Base-by-base conservation (phyloP, 2,113 vertebrate genomes). In the Neoarius graeffei region DNA sequence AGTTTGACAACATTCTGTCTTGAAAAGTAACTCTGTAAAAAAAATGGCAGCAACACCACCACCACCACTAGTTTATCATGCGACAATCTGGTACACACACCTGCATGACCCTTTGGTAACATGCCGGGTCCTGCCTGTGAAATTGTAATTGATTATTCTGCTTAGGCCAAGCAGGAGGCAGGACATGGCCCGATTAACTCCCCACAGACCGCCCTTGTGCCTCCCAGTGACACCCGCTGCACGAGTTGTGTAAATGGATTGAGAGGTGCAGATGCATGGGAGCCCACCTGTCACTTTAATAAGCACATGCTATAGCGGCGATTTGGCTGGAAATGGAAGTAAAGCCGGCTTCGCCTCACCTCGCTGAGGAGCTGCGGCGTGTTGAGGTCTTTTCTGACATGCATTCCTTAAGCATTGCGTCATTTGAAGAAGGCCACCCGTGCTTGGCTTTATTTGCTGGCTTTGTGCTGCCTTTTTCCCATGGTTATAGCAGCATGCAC, bases 141-240 rank as follows among this genome's bases (percentile, higher is more conserved):
- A 92, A 90, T 91, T 66, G 76, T 88, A 88, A 90, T 91, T 88
- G 90, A 93, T 92, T 91, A 92, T 92, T 90, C 89, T 50, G 30
- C 89, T 90, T 90, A 30, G 19, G 74, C 88, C 23, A 86, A 89
- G 79, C 77, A 84, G 84, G 77, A 25, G 88, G 88, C 86, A 88
- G 89, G 74, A 88, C 83, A 84, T 54, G 64, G 62, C 85, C 77
- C 48, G 85, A 86, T 85, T 88, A 67, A 90, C 87, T 90, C 85
- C 50, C 84, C 89, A 89, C 73, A 62, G 74, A 90, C 83, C 88
- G 77, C 74, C 84, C 82, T 80, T 84, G 57, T 77, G 62, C 64
- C 86, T 87, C 76, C 60, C 69, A 71, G 50, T 86, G 86, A 90
- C 83, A 88, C 88, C 86, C 52, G 56, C 88, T 88, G 85, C 79